Percentiles rank a stretch among this genome's conserved stretches.
These are phyloP conservation scores for Rhinolophus ferrumequinum DNA, from an alignment of 2,113 vertebrate genomes.

Conservation along the genomic window DNA sequence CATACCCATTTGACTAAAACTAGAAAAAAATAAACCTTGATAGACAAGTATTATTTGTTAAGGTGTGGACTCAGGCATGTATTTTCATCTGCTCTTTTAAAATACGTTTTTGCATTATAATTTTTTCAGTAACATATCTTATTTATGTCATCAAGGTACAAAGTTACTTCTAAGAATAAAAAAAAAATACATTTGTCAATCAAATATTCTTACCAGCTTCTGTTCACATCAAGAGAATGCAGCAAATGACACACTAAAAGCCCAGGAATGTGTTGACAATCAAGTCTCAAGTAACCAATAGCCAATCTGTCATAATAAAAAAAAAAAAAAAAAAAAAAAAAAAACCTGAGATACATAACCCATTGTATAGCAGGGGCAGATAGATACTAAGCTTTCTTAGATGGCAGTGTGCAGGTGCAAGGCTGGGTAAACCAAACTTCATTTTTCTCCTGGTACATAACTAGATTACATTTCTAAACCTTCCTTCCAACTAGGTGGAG, in stretches of 20 bases:
- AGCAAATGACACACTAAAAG: constrained; percentile 38
- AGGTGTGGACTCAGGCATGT: neutral
- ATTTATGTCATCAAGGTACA: constrained; percentile 43
- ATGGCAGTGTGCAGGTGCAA: neutral
- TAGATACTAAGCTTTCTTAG: neutral
- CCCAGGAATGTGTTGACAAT: constrained; percentile 19
- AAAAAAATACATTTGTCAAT: constrained; percentile 54
- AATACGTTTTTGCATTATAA: constrained; percentile 45
- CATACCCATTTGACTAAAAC: constrained; percentile 47
- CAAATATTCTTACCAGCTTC: constrained; percentile 48
- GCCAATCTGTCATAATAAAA: neutral
- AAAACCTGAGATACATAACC: neutral
- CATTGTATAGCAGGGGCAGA: neutral
- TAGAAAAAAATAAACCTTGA: constrained; percentile 29
- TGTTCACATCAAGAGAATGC: constrained; percentile 32
- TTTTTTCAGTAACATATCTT: constrained; percentile 62
- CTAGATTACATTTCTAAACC: neutral
- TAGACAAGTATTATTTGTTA: constrained; percentile 31
- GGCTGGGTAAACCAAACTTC: neutral
- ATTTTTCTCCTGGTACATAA: neutral
- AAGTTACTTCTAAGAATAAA: constrained; percentile 53
- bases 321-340: neutral
- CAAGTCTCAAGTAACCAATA: constrained; percentile 22
- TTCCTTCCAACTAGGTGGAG: neutral
- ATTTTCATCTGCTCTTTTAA: constrained; percentile 54